A percentile compares a stretch with the other conserved stretches of the same genome.
These are phyloP conservation scores for Camponotus floridanus DNA, from an alignment of 1,140 invertebrate species.

Conservation along the genomic window DNA sequence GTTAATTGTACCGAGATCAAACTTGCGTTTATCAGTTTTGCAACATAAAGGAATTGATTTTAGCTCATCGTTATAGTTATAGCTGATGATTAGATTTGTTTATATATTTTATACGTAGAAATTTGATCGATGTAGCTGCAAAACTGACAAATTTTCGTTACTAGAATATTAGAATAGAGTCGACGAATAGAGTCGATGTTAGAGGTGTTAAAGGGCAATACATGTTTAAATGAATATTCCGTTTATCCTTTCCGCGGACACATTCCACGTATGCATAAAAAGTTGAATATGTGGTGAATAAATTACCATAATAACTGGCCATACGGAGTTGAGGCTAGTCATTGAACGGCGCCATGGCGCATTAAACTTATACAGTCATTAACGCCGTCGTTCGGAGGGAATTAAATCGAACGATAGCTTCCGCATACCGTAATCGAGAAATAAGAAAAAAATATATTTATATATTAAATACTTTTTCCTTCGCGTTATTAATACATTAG, in stretches of 20 bases:
- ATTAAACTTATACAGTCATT: constrained; percentile 54
- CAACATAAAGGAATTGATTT: neutral
- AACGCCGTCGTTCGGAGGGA: constrained; percentile 12
- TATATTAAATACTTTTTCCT: no score
- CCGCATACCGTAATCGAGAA: neutral
- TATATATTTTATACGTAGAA: neutral
- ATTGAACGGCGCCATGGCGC: constrained; percentile 31
- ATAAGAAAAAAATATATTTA: neutral
- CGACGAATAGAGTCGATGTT: neutral
- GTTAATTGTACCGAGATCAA: no score
- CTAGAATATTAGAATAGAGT: neutral
- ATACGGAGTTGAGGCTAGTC: constrained; percentile 26
- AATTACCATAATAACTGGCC: constrained; percentile 46
- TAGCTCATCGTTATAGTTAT: neutral
- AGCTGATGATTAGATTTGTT: neutral
- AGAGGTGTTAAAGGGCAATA: neutral
- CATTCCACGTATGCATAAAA: constrained; percentile 18
- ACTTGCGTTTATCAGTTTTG: neutral
- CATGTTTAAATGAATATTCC: neutral
- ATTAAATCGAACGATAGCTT: constrained; percentile 15
- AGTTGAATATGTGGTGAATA: constrained; percentile 36
- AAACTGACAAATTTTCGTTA: neutral
- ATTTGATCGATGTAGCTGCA: neutral
- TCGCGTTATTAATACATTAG: neutral
- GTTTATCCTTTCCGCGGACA: constrained; percentile 1